Conservation (phyloP, 2,797 vertebrate species). For the Melanotaenia parkinsoni region DNA sequence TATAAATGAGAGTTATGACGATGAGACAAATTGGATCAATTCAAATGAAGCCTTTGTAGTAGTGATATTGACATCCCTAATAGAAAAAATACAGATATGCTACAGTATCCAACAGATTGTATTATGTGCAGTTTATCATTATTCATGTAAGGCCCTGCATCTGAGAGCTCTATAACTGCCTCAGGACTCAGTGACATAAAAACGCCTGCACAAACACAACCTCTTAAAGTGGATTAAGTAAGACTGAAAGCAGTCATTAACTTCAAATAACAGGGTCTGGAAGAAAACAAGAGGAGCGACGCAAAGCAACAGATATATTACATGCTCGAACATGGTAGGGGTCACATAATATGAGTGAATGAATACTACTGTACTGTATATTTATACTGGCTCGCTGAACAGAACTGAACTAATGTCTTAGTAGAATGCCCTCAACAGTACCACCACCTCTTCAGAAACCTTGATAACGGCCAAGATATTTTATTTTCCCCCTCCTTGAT, state of each 20-base stretch:
- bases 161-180: neutral
- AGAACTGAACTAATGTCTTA: constrained; percentile 16
- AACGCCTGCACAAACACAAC: neutral
- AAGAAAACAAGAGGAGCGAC: constrained; percentile 19
- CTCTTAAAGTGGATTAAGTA: constrained; percentile 45
- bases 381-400: neutral
- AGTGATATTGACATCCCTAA: neutral
- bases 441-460: neutral
- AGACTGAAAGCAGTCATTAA: constrained; percentile 48
- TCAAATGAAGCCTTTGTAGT: neutral
- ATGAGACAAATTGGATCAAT: constrained; percentile 1
- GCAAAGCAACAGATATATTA: constrained; percentile 27
- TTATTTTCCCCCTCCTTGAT: constrained; percentile 40
- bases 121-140: neutral
- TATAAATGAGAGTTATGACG: neutral
- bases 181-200: neutral
- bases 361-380: neutral
- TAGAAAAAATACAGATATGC: neutral
- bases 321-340: constrained; percentile 8
- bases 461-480: constrained; percentile 16
- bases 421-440: neutral
- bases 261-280: constrained; percentile 38
- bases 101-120: neutral
- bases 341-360: constrained; percentile 13
- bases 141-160: too few relatives aligned